A percentile compares a stretch with the other conserved stretches of the same genome.
Evolutionary conservation across 2,797 vertebrate species (phyloP).

Genomic region (Staurois parvus): DNA sequence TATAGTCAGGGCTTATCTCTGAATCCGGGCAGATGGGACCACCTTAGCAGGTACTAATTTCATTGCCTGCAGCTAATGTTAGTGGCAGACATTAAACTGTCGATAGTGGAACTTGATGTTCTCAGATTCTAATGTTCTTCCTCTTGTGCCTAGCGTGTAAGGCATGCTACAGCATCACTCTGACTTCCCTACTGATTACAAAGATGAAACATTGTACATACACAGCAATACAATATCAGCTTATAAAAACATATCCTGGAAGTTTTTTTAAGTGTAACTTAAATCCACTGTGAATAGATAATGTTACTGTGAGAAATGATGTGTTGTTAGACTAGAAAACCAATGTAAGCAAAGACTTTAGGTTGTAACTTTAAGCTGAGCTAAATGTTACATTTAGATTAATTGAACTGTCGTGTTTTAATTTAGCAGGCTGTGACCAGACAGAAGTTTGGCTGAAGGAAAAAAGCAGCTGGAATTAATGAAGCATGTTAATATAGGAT

Average conservation of each 20-base stretch:
- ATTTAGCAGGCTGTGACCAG: background rate
- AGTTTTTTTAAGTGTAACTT: background rate
- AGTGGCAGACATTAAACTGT: background rate
- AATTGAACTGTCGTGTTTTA: slow-evolving; percentile 2
- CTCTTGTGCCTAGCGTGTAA: background rate
- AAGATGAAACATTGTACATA: slow-evolving; percentile 12
- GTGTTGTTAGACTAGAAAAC: slow-evolving; percentile 4
- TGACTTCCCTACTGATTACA: background rate
- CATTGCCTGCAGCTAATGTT: background rate
- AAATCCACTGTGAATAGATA: background rate
- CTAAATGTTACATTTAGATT: background rate
- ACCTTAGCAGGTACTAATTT: slow-evolving; percentile 33
- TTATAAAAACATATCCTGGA: background rate
- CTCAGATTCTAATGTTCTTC: slow-evolving; percentile 4
- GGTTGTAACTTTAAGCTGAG: background rate
- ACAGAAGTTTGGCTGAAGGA: slow-evolving; percentile 4
- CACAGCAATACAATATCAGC: slow-evolving; percentile 4
- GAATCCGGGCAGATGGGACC: slow-evolving; percentile 32
- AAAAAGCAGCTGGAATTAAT: slow-evolving; percentile 18
- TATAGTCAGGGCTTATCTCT: slow-evolving; percentile 45
- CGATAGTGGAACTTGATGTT: slow-evolving; percentile 7
- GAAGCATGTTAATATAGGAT: slow-evolving; percentile 10
- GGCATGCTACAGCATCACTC: slow-evolving; percentile 3
- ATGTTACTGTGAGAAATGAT: background rate
- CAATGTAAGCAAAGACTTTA: background rate